Evolutionary conservation across 1,140 invertebrate species (phyloP).

Genomic region (Mercenaria mercenaria): DNA sequence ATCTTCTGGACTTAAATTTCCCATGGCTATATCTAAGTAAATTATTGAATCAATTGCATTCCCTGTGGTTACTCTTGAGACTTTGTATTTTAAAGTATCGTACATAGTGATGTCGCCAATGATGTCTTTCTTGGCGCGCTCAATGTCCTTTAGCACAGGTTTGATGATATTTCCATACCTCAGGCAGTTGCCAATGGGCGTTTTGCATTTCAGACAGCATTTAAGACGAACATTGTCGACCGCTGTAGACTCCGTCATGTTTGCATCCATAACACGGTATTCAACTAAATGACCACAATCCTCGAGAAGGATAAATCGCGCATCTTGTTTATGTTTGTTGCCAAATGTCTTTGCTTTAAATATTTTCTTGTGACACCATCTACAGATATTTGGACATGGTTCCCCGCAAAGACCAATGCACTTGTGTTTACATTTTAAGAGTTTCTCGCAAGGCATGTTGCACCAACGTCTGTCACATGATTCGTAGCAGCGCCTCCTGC

Average conservation of each 20-base stretch:
- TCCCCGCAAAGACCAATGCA: slow-evolving; percentile 89
- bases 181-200: slow-evolving; percentile 88
- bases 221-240: slow-evolving; percentile 87
- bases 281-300: slow-evolving; percentile 76
- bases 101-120: not conserved
- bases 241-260: slow-evolving; percentile 86
- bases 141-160: slow-evolving; percentile 69
- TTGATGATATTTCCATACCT: slow-evolving; percentile 89
- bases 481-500: slow-evolving; percentile 88
- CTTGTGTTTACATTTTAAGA: slow-evolving; percentile 88
- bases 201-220: slow-evolving; percentile 89
- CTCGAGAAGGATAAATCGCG: slow-evolving; percentile 72
- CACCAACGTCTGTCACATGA: slow-evolving; percentile 88
- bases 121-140: slow-evolving; percentile 63
- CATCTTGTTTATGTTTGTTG: slow-evolving; percentile 80
- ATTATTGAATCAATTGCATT: slow-evolving; percentile 86
- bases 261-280: slow-evolving; percentile 81
- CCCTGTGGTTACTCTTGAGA: slow-evolving; percentile 60
- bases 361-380: slow-evolving; percentile 82
- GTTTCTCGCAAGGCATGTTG: slow-evolving; percentile 76
- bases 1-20: not conserved
- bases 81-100: not conserved
- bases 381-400: slow-evolving; percentile 87
- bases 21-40: not conserved
- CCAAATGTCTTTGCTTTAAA: slow-evolving; percentile 87